Percentiles rank a stretch among this genome's conserved stretches.
Evolutionary conservation across 2,888 invertebrate species (phyloP).

Genomic region (Pristionchus exspectatus): DNA sequence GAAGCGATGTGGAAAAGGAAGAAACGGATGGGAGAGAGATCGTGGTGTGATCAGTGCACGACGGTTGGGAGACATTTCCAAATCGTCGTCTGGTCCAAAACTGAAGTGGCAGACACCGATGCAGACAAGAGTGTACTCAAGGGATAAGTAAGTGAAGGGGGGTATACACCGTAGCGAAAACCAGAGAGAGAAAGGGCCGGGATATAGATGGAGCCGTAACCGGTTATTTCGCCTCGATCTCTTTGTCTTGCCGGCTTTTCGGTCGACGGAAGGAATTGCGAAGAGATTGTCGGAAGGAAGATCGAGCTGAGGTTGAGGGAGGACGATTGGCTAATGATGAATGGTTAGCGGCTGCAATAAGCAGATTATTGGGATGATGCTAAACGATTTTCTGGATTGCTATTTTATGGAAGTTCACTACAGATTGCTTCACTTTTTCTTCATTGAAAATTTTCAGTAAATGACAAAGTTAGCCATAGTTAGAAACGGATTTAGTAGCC

Average conservation of each 20-base stretch:
- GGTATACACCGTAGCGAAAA: not conserved
- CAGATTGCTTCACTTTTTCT: no score
- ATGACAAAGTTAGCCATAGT: no score
- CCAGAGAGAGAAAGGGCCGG: not conserved
- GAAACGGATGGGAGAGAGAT: slow-evolving; percentile 2
- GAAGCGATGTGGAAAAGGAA: slow-evolving; percentile 36
- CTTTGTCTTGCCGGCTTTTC: slow-evolving; percentile 45
- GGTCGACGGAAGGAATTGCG: slow-evolving; percentile 52
- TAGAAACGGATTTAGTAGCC: no score
- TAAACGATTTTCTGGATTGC: no score
- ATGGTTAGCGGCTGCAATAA: not conserved
- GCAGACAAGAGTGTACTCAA: slow-evolving; percentile 30
- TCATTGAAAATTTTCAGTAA: no score
- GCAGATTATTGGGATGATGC: not conserved
- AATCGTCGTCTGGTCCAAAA: slow-evolving; percentile 29
- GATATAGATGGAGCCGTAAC: not conserved
- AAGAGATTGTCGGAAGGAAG: slow-evolving; percentile 41
- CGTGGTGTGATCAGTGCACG: slow-evolving; percentile 19
- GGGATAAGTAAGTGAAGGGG: slow-evolving; percentile 11
- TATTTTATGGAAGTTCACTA: no score
- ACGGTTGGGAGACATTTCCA: not conserved
- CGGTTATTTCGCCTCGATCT: slow-evolving; percentile 41
- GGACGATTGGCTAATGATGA: not conserved
- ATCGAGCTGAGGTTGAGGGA: slow-evolving; percentile 13
- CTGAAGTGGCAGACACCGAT: slow-evolving; percentile 12